phyloP scores from a whole-genome alignment of 2,113 vertebrate genomes.

The Tupaia tana region DNA sequence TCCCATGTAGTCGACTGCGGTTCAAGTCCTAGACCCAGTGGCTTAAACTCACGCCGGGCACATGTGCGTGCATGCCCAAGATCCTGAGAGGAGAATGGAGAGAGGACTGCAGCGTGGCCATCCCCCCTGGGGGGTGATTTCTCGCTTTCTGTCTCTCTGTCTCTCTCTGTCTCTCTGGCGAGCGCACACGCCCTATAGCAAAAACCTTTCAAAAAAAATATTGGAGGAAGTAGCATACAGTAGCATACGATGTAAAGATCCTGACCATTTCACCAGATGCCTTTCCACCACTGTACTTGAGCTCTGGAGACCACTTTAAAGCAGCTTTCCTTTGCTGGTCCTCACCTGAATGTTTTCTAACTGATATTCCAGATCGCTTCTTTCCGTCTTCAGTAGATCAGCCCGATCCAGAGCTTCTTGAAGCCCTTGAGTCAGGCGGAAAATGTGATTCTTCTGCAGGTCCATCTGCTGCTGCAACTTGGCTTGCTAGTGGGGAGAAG shows the following conservation, averaged over 20 bases:
- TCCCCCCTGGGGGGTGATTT: too few species aligned
- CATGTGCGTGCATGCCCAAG: too few species aligned
- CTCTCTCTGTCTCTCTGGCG: too few species aligned
- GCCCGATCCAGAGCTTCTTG: constrained; percentile 98
- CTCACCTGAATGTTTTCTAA: constrained; percentile 98
- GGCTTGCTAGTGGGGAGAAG: constrained; percentile 90
- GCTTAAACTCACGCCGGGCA: too few species aligned
- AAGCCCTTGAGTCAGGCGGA: constrained; percentile 97
- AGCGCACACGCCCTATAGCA: too few species aligned
- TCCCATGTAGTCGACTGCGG: too few species aligned
- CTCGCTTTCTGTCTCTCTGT: too few species aligned
- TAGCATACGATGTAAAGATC: neutral
- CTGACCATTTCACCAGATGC: neutral
- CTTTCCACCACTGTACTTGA: neutral
- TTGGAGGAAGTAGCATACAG: neutral
- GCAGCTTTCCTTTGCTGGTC: neutral
- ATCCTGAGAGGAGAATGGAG: too few species aligned
- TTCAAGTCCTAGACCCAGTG: too few species aligned
- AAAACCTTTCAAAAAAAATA: too few species aligned
- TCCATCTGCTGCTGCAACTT: constrained; percentile 99
- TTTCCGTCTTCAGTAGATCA: constrained; percentile 97
- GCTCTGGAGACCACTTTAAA: neutral
- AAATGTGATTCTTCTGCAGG: constrained; percentile 97
- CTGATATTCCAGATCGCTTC: constrained; percentile 98
- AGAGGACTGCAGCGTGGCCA: too few species aligned